These are phyloP conservation scores for Diaphora mendica DNA, from an alignment of 2,888 invertebrate genomes.

Conservation along the genomic window DNA sequence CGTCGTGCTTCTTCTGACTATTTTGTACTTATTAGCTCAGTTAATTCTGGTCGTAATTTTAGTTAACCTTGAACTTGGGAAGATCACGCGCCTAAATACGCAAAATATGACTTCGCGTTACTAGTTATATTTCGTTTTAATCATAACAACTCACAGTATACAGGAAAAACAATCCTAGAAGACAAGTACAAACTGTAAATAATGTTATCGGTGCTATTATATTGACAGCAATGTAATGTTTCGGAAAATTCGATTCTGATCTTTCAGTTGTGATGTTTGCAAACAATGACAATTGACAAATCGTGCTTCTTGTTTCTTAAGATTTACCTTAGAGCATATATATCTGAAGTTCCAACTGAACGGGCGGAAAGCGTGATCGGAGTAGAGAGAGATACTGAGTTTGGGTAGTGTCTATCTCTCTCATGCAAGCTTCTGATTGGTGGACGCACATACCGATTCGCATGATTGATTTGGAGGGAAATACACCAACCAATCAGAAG, in stretches of 20 bases:
- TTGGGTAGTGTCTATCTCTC: too few relatives aligned
- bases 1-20: slow-evolving; percentile 12
- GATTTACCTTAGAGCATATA: too few relatives aligned
- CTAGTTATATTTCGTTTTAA: not conserved
- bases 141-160: not conserved
- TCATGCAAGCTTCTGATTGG: too few relatives aligned
- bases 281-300: slow-evolving; percentile 30
- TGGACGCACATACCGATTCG: too few relatives aligned
- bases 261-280: slow-evolving; percentile 42
- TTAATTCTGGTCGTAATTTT: not conserved
- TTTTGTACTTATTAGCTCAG: not conserved
- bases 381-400: too few relatives aligned
- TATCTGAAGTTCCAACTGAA: too few relatives aligned
- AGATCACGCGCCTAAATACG: slow-evolving; percentile 48
- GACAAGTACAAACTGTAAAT: slow-evolving; percentile 13
- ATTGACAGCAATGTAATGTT: slow-evolving; percentile 15
- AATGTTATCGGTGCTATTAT: slow-evolving; percentile 11
- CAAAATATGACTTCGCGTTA: slow-evolving; percentile 8
- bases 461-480: too few relatives aligned
- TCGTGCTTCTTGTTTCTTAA: too few relatives aligned
- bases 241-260: not conserved
- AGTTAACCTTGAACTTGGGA: slow-evolving; percentile 67
- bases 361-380: too few relatives aligned
- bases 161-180: slow-evolving; percentile 14
- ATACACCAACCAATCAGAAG: too few relatives aligned